Conservation (phyloP, 1,140 invertebrate genomes). For the Ceratina japonica region DNA sequence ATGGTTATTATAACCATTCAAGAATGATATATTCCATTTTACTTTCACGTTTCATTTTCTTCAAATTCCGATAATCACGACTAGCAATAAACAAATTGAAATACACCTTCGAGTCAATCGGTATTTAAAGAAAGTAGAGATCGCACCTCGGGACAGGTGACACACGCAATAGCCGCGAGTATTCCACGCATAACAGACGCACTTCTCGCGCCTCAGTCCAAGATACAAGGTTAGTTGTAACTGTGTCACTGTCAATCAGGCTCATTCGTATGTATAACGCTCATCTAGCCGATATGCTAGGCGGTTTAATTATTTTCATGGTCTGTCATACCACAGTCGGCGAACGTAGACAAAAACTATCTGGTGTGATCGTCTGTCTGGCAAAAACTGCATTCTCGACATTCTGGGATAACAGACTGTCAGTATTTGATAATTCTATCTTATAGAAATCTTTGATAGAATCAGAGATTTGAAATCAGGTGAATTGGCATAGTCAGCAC, state of each 20-base stretch:
- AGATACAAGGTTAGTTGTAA: slow-evolving; percentile 71
- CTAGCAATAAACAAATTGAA: too few species aligned
- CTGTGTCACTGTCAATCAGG: slow-evolving; percentile 76
- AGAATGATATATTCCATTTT: too few species aligned
- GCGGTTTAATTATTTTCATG: slow-evolving; percentile 58
- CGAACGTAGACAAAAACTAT: slow-evolving; percentile 8
- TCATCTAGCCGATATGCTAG: slow-evolving; percentile 67
- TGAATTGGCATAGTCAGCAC: too few species aligned
- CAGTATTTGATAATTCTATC: neutral
- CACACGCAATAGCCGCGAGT: slow-evolving; percentile 34
- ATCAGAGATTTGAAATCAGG: too few species aligned
- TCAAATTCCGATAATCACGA: too few species aligned
- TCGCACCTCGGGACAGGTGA: neutral
- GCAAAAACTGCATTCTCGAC: neutral
- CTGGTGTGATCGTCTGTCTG: neutral
- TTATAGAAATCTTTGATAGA: neutral
- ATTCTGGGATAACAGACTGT: neutral
- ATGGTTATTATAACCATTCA: too few species aligned
- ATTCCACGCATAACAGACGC: slow-evolving; percentile 52
- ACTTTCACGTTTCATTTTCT: too few species aligned
- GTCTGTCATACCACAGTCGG: slow-evolving; percentile 1
- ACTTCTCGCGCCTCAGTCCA: slow-evolving; percentile 43
- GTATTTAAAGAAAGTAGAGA: too few species aligned
- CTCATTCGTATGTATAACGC: slow-evolving; percentile 75
- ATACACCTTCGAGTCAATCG: too few species aligned